Conservation (phyloP, 2,888 invertebrate genomes). For the Cerceris rybyensis region DNA sequence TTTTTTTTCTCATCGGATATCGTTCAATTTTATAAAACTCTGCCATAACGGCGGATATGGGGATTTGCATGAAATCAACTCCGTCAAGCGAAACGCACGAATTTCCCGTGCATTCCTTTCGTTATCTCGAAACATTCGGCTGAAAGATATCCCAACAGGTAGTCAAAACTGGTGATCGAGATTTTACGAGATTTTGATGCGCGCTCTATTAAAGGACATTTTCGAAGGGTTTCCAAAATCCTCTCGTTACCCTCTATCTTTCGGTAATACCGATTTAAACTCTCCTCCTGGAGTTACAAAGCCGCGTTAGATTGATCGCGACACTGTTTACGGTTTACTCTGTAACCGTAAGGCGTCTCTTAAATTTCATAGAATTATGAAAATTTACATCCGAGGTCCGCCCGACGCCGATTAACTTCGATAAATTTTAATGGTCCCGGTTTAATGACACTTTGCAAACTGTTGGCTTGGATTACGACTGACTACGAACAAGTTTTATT, state of each 20-base stretch:
- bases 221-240: constrained; percentile 47
- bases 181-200: constrained; percentile 72
- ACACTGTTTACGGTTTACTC: constrained; percentile 46
- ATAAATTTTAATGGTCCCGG: constrained; percentile 3
- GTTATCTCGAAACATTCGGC: constrained; percentile 25
- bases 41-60: too few species aligned
- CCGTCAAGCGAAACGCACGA: too few species aligned
- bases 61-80: too few species aligned
- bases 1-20: too few species aligned
- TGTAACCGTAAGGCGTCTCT: constrained; percentile 48
- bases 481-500: neutral
- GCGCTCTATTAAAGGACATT: constrained; percentile 64
- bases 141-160: constrained; percentile 33
- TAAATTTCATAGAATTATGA: constrained; percentile 35
- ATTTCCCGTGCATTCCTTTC: neutral
- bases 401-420: neutral
- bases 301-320: constrained; percentile 24
- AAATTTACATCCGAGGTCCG: constrained; percentile 7
- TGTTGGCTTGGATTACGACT: neutral
- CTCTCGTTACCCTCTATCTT: constrained; percentile 29
- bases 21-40: too few species aligned
- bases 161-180: constrained; percentile 41
- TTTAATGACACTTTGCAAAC: constrained; percentile 1
- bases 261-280: constrained; percentile 20
- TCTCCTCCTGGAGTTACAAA: constrained; percentile 17